Conservation (phyloP, 2,113 vertebrate species). For the Sapayoa aenigma region DNA sequence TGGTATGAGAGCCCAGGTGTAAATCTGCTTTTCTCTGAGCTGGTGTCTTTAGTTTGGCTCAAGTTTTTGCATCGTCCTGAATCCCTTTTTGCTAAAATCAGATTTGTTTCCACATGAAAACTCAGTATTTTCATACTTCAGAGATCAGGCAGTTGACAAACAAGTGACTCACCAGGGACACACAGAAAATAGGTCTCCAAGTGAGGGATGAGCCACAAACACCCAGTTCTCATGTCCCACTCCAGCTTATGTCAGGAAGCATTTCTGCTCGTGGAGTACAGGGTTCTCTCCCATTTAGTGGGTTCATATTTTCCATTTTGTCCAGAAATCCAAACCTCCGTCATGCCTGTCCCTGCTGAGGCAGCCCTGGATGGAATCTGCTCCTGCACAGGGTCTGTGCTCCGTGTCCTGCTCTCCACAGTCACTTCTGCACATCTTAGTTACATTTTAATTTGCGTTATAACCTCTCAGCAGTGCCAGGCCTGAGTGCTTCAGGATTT, state of each 20-base stretch:
- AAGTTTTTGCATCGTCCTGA: neutral
- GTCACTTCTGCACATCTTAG: accelerated
- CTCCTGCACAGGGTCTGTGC: neutral
- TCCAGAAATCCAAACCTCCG: neutral
- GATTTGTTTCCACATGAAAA: neutral
- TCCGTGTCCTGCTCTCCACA: neutral
- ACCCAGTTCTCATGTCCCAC: accelerated
- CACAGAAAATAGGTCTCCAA: neutral
- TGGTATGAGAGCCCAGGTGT: neutral
- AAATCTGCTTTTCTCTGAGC: neutral
- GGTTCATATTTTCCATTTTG: neutral
- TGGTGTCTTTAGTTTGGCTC: neutral
- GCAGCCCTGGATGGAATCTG: neutral
- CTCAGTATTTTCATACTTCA: neutral
- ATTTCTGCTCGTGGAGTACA: neutral
- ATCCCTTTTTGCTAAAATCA: neutral
- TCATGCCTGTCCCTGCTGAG: neutral
- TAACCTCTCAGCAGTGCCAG: neutral
- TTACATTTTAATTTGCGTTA: neutral
- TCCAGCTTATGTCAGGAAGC: neutral
- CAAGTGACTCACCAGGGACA: neutral
- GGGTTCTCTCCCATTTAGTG: neutral
- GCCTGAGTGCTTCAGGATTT: accelerated
- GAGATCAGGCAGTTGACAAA: neutral
- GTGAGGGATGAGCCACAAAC: neutral